These are phyloP conservation scores for Trissolcus japonicus DNA, from an alignment of 2,888 invertebrate species.

Conservation along the genomic window DNA sequence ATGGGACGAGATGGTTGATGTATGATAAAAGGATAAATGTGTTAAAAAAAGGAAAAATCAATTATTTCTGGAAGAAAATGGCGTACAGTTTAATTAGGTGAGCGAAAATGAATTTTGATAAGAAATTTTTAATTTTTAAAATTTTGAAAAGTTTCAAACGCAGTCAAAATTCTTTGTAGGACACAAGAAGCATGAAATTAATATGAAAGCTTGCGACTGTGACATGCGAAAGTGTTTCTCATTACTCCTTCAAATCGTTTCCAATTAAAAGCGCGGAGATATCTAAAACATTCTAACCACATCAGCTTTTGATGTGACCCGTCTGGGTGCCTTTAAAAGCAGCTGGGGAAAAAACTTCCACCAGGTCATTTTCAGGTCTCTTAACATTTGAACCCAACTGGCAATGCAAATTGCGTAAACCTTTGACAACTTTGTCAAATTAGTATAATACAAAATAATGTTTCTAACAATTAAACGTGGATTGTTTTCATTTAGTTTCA, in stretches of 20 bases:
- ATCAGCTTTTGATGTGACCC: slow-evolving; percentile 5
- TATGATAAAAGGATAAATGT: too few species aligned
- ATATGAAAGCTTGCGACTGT: slow-evolving; percentile 8
- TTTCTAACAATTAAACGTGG: slow-evolving; percentile 3
- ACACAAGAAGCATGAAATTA: slow-evolving; percentile 1
- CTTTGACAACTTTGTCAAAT: not conserved
- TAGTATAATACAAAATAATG: not conserved
- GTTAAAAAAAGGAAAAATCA: too few species aligned
- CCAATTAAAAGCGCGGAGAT: slow-evolving; percentile 28
- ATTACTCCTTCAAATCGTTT: slow-evolving; percentile 13
- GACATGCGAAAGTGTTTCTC: slow-evolving; percentile 11
- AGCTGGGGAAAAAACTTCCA: not conserved
- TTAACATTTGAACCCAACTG: slow-evolving; percentile 18
- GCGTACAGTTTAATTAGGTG: too few species aligned
- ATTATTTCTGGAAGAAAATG: too few species aligned
- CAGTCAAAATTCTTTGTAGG: too few species aligned
- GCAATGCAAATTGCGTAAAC: slow-evolving; percentile 26
- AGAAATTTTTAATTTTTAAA: too few species aligned
- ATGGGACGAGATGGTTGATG: too few species aligned
- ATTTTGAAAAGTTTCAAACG: too few species aligned
- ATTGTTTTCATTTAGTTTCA: not conserved
- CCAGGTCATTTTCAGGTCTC: slow-evolving; percentile 22
- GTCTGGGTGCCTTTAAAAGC: slow-evolving; percentile 12
- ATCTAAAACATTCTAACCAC: slow-evolving; percentile 30
- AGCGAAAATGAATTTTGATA: too few species aligned